A percentile compares a stretch with the other conserved stretches of the same genome.
Evolutionary conservation across 2,888 invertebrate species (phyloP).

Genomic region (Smittia aterrima): DNA sequence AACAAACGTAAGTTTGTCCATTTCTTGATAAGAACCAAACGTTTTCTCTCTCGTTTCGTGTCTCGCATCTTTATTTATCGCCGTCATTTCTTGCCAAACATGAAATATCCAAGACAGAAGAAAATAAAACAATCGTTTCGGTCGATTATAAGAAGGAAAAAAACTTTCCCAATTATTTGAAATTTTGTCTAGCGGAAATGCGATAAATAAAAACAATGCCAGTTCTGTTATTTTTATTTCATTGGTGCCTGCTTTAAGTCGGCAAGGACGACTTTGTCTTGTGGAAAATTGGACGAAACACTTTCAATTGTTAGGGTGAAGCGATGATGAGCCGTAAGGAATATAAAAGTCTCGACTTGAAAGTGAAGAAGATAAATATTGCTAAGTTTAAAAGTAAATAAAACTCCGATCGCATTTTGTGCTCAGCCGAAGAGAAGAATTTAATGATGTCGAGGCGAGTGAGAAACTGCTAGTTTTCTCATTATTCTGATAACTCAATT

Average conservation of each 20-base stretch:
- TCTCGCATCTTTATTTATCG: conserved; percentile 1
- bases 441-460: conserved; percentile 1
- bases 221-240: background rate
- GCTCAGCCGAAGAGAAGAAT: conserved; percentile 10
- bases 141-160: conserved; percentile 7
- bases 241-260: background rate
- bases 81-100: background rate
- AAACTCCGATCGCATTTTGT: background rate
- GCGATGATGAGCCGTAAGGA: background rate
- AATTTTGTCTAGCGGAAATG: conserved; percentile 12
- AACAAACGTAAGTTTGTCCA: conserved; percentile 54
- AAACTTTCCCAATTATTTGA: conserved; percentile 29
- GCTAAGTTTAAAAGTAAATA: conserved; percentile 14
- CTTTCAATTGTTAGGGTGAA: background rate
- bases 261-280: conserved; percentile 1
- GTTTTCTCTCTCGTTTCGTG: too few species aligned
- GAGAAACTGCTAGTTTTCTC: conserved; percentile 10
- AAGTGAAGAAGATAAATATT: background rate
- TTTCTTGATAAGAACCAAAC: background rate
- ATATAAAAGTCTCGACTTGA: background rate
- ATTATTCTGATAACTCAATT: conserved; percentile 7
- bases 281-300: background rate
- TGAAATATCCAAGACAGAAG: background rate
- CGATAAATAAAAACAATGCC: conserved; percentile 18
- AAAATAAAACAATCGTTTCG: background rate